phyloP scores from a whole-genome alignment of 2,113 vertebrate species.

The Labeo rohita region DNA sequence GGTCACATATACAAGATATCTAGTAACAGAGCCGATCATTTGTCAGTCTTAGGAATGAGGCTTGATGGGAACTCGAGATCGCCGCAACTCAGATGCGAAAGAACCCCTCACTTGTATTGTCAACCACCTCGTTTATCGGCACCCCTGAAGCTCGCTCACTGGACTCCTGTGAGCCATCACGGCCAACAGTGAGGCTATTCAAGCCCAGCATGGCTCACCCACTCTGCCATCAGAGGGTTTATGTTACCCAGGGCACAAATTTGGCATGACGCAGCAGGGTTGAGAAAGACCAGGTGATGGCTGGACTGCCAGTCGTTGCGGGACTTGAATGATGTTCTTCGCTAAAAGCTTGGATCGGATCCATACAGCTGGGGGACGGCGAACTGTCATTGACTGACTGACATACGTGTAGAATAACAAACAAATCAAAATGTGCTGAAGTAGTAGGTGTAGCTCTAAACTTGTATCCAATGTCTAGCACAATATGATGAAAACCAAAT shows the following conservation, averaged over 20 bases:
- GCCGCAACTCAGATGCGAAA: constrained; percentile 11
- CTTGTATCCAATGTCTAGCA: constrained; percentile 6
- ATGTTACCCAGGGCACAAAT: constrained; percentile 68
- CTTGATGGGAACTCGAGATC: constrained; percentile 63
- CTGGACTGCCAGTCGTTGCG: constrained; percentile 26
- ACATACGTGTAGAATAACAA: constrained; percentile 23
- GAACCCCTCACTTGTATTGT: neutral
- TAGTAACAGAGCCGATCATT: constrained; percentile 84
- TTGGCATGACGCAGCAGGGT: constrained; percentile 21
- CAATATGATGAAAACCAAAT: constrained; percentile 26
- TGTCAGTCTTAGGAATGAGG: constrained; percentile 85
- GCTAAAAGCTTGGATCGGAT: constrained; percentile 34
- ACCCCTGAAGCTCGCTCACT: neutral
- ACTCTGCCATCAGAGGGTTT: constrained; percentile 61
- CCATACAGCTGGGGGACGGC: constrained; percentile 25
- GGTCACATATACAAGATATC: constrained; percentile 81
- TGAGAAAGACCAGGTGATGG: constrained; percentile 41
- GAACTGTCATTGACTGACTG: constrained; percentile 11
- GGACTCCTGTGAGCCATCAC: constrained; percentile 26
- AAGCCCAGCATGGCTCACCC: constrained; percentile 19
- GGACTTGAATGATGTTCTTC: constrained; percentile 27
- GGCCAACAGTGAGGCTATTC: constrained; percentile 28
- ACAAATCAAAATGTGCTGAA: constrained; percentile 36
- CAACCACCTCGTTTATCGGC: constrained; percentile 1
- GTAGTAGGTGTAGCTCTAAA: constrained; percentile 14